Base-by-base conservation (phyloP, 2,888 invertebrate species). In the Hirtodrosophila trivittata region DNA sequence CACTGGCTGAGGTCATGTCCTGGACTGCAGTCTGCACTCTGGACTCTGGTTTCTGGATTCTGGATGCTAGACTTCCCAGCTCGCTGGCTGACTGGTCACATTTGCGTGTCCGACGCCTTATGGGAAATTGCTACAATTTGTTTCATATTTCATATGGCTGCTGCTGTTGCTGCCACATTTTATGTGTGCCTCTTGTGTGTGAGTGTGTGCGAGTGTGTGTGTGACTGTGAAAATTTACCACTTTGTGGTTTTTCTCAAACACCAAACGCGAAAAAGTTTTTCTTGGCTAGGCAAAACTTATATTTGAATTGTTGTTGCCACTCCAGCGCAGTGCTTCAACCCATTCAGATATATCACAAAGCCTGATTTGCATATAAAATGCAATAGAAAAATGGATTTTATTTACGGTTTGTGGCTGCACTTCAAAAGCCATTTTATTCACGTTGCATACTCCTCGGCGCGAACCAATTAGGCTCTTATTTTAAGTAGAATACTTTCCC, bases 81-180 rank as follows among this genome's bases (percentile, higher is more conserved):
- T 12, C 37, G 12, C 37, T 16, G 39, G 26, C 28, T 60, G 54
- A 32, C 43, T 75, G 76, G 80, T 82, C 85, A 67, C 80, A 80
- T 80, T 82, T 80, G 80, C 76, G 68, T 75, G 78, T 72, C 59
- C 54, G 70, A 54, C 37, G 78, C 58, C 82, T 70, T 67, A 59
- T 60, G 73, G 76, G 66, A 80, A 85, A 80, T 85, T 75, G 80
- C 83, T 60, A 70, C 85, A 82, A 85, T 85, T 82, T 76, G 82
- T 85, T 80, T 78, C 80, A 85, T 85, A 82, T 85, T 85, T 80
- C 76, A 78, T 84, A 58, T 52, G 75, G 75, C 63, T 68, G 50
- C 52, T 49, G 43, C 42, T 46, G 49, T n/a, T 46, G 16, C 55
- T 39, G 39, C 39, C 39, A 9, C 9, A 16, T 46, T 30, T 37